Conservation (phyloP, 53 echinoderm and acorn worm species). For the Temnopleurus reevesii region DNA sequence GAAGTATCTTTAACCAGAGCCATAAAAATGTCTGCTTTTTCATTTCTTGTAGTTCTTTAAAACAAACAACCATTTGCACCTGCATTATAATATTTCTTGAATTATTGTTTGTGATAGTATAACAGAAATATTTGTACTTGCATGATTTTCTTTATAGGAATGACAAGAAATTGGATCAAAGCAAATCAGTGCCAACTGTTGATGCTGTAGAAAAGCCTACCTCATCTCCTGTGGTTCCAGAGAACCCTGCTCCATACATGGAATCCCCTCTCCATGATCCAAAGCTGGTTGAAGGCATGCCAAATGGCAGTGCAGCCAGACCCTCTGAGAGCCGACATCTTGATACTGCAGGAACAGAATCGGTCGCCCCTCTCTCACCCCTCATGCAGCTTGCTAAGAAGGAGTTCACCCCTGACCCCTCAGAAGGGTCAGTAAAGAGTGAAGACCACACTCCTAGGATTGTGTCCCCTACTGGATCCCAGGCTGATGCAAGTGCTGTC, state of each 20-base stretch:
- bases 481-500: slow-evolving; percentile 66
- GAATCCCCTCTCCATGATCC: background rate
- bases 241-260: background rate
- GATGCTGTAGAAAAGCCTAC: background rate
- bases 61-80: no score
- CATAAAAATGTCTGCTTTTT: no score
- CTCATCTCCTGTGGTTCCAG: slow-evolving; percentile 10
- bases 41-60: no score
- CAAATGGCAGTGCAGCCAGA: background rate
- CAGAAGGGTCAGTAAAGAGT: slow-evolving; percentile 62
- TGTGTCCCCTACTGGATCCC: slow-evolving; percentile 65
- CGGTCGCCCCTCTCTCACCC: slow-evolving; percentile 71
- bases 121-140: background rate
- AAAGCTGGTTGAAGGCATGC: background rate
- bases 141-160: background rate
- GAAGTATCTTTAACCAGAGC: no score
- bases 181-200: background rate
- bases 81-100: no score
- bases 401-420: slow-evolving; percentile 84
- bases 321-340: slow-evolving; percentile 34
- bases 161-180: background rate
- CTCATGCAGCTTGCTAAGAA: slow-evolving; percentile 75
- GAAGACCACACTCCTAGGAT: slow-evolving; percentile 15
- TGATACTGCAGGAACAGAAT: background rate
- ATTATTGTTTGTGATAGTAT: no score